A percentile compares a stretch with the other conserved stretches of the same genome.
These are phyloP conservation scores for Drosophila melanosoma DNA, from an alignment of 2,888 invertebrate species.

Conservation along the genomic window DNA sequence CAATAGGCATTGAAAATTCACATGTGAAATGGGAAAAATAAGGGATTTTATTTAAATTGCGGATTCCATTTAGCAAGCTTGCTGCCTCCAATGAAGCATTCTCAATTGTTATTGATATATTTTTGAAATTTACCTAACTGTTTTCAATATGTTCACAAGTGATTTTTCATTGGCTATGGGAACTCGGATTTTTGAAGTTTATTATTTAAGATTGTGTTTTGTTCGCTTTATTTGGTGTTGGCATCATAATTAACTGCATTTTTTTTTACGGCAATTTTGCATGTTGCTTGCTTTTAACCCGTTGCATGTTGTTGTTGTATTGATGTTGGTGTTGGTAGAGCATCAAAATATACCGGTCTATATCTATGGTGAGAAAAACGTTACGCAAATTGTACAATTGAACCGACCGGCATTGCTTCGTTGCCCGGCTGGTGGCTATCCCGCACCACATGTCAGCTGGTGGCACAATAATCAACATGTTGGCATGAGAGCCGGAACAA, in stretches of 20 bases:
- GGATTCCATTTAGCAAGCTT: background rate
- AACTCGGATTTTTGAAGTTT: slow-evolving; percentile 6
- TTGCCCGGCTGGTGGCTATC: slow-evolving; percentile 93
- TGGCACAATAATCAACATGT: slow-evolving; percentile 92
- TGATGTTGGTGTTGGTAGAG: slow-evolving; percentile 61
- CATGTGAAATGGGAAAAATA: background rate
- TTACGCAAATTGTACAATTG: slow-evolving; percentile 89
- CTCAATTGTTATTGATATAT: background rate
- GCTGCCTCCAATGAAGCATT: background rate
- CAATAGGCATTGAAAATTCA: slow-evolving; percentile 4
- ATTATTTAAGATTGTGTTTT: background rate
- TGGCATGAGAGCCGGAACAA: slow-evolving; percentile 86
- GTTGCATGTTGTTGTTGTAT: slow-evolving; percentile 45
- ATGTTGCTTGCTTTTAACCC: slow-evolving; percentile 48
- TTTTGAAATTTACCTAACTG: background rate
- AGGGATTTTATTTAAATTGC: background rate
- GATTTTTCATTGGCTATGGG: slow-evolving; percentile 2
- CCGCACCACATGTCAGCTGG: slow-evolving; percentile 92
- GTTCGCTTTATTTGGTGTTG: slow-evolving; percentile 56
- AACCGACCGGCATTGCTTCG: slow-evolving; percentile 89
- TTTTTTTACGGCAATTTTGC: slow-evolving; percentile 43
- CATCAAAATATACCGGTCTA: slow-evolving; percentile 85
- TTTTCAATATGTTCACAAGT: background rate
- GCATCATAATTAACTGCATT: slow-evolving; percentile 62
- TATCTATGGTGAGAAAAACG: slow-evolving; percentile 89